Evolutionary conservation across 2,113 vertebrate species (phyloP).

Genomic region (Cyphomyrus discorhynchus): DNA sequence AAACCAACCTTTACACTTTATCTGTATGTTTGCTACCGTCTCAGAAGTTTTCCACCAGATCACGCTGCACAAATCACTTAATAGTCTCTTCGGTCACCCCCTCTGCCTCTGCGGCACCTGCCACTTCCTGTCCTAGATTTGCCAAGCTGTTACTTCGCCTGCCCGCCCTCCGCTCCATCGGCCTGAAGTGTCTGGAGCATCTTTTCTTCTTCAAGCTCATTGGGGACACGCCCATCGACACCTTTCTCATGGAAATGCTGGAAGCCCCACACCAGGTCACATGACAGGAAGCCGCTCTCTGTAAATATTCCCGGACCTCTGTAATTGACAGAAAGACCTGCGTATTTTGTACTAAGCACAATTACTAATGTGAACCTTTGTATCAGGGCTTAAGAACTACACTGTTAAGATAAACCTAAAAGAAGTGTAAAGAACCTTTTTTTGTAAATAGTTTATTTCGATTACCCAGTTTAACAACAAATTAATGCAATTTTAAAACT

Average conservation of each 20-base stretch:
- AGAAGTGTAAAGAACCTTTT: slow-evolving; percentile 25
- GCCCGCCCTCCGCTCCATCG: slow-evolving; percentile 69
- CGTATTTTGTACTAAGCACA: slow-evolving; percentile 38
- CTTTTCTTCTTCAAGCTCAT: slow-evolving; percentile 83
- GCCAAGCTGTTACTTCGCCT: slow-evolving; percentile 73
- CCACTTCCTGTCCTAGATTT: slow-evolving; percentile 54
- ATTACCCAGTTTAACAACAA: slow-evolving; percentile 22
- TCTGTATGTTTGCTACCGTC: background rate
- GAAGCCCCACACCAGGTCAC: slow-evolving; percentile 73
- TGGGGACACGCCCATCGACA: slow-evolving; percentile 76
- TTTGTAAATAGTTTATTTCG: slow-evolving; percentile 37
- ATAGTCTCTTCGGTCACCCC: background rate
- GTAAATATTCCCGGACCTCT: slow-evolving; percentile 32
- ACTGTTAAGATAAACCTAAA: slow-evolving; percentile 15
- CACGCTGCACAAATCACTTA: background rate
- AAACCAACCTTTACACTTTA: background rate
- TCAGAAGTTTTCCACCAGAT: background rate
- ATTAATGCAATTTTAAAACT: slow-evolving; percentile 27
- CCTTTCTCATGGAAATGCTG: slow-evolving; percentile 81
- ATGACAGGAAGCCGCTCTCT: slow-evolving; percentile 45
- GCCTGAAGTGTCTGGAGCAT: slow-evolving; percentile 75
- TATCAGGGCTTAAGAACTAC: slow-evolving; percentile 28
- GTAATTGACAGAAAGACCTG: slow-evolving; percentile 20
- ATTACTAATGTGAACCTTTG: slow-evolving; percentile 31
- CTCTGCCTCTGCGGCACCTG: background rate